These are phyloP conservation scores for Argyra leucocephala DNA, from an alignment of 2,888 invertebrate species.

Conservation along the genomic window DNA sequence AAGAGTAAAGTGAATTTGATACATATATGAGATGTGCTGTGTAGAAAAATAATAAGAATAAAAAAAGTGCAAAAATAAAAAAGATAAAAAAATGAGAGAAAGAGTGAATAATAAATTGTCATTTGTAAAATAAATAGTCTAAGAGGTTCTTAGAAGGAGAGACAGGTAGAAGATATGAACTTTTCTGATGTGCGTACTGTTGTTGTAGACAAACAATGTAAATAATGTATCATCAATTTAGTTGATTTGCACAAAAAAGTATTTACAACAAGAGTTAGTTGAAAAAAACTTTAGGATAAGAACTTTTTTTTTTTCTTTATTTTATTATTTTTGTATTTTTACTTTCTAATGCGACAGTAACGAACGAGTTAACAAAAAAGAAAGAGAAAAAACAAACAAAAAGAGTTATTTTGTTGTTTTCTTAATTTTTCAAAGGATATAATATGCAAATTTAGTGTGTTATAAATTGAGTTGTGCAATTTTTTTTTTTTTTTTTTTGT, in stretches of 20 bases:
- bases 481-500: too few relatives aligned
- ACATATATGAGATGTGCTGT: too few relatives aligned
- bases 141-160: not conserved
- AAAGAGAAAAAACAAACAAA: not conserved
- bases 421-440: too few relatives aligned
- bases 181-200: too few relatives aligned
- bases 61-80: not conserved
- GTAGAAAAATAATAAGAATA: not conserved
- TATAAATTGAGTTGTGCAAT: too few relatives aligned
- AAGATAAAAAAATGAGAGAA: not conserved
- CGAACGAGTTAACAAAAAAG: not conserved
- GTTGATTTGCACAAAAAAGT: constrained; percentile 2
- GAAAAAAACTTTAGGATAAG: not conserved
- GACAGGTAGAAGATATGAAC: too few relatives aligned
- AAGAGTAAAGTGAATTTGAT: too few relatives aligned
- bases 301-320: not conserved
- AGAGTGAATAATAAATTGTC: not conserved
- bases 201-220: not conserved
- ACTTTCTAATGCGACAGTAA: not conserved
- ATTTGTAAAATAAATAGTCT: not conserved
- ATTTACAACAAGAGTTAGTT: not conserved
- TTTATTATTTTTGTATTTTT: not conserved
- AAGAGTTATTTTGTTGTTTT: too few relatives aligned
- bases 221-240: constrained; percentile 1
- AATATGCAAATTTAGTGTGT: too few relatives aligned